Conservation (phyloP, 1,140 invertebrate genomes). For the Trichonephila clavata region DNA sequence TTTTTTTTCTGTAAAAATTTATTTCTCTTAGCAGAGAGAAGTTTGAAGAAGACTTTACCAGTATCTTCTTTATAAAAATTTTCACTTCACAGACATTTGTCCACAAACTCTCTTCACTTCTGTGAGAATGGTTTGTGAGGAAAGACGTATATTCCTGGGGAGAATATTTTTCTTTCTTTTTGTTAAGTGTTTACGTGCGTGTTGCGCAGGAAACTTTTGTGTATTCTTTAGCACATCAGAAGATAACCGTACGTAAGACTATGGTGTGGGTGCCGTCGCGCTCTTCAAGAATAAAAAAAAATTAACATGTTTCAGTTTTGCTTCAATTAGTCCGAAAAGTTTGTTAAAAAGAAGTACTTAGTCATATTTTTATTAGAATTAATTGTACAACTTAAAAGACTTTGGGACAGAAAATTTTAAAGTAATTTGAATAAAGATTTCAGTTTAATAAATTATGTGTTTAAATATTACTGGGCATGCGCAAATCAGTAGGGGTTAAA, state of each 20-base stretch:
- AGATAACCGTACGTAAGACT: neutral
- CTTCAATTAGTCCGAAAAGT: neutral
- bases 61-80: neutral
- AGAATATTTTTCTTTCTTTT: neutral
- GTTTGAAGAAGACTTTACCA: conserved; percentile 27
- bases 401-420: neutral
- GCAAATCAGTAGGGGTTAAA: neutral
- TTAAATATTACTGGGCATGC: too few relatives aligned
- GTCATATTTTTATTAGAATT: neutral
- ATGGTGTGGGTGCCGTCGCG: neutral
- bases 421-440: neutral
- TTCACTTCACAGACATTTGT: conserved; percentile 4
- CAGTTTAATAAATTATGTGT: too few relatives aligned
- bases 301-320: too few relatives aligned
- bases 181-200: neutral
- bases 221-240: neutral
- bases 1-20: neutral
- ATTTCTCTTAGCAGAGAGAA: neutral
- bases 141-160: neutral
- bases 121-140: neutral
- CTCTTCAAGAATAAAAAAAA: too few relatives aligned
- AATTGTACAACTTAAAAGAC: neutral
- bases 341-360: neutral
- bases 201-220: neutral
- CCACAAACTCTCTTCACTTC: neutral